phyloP scores from a whole-genome alignment of 1,140 invertebrate genomes.

The Orussus abietinus region DNA sequence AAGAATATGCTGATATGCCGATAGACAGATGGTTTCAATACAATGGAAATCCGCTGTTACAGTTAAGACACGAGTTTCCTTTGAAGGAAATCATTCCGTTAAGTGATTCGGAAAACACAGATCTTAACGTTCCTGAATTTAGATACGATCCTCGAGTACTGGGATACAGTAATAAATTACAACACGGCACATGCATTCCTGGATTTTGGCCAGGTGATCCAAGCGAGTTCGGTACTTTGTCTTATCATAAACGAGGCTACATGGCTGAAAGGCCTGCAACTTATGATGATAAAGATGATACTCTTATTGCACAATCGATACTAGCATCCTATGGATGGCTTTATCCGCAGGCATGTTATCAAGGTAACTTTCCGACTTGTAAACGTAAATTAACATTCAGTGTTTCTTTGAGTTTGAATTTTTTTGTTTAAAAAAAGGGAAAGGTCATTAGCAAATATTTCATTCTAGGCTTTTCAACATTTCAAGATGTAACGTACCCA shows the following conservation, averaged over 20 bases:
- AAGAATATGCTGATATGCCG: slow-evolving; percentile 52
- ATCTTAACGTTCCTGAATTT: slow-evolving; percentile 56
- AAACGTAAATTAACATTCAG: slow-evolving; percentile 6
- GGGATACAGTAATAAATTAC: slow-evolving; percentile 53
- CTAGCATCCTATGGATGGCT: slow-evolving; percentile 76
- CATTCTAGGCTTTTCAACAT: slow-evolving; percentile 77
- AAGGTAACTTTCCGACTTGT: slow-evolving; percentile 55
- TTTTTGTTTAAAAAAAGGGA: slow-evolving; percentile 63
- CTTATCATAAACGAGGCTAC: slow-evolving; percentile 64
- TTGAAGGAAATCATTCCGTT: slow-evolving; percentile 60
- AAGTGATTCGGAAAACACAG: slow-evolving; percentile 55
- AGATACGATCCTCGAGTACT: slow-evolving; percentile 57
- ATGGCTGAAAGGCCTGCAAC: slow-evolving; percentile 44
- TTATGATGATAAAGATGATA: slow-evolving; percentile 59
- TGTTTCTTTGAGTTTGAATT: slow-evolving; percentile 54
- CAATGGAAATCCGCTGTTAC: slow-evolving; percentile 59
- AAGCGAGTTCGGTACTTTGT: slow-evolving; percentile 71
- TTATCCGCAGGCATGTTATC: slow-evolving; percentile 73
- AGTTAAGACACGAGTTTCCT: slow-evolving; percentile 63
- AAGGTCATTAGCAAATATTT: slow-evolving; percentile 55
- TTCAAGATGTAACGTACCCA: slow-evolving; percentile 84
- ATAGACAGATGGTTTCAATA: slow-evolving; percentile 67
- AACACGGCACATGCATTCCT: slow-evolving; percentile 69
- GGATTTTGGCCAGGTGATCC: slow-evolving; percentile 78
- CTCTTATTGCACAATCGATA: slow-evolving; percentile 68